phyloP scores from a whole-genome alignment of 2,113 vertebrate genomes.

The Corynorhinus townsendii region DNA sequence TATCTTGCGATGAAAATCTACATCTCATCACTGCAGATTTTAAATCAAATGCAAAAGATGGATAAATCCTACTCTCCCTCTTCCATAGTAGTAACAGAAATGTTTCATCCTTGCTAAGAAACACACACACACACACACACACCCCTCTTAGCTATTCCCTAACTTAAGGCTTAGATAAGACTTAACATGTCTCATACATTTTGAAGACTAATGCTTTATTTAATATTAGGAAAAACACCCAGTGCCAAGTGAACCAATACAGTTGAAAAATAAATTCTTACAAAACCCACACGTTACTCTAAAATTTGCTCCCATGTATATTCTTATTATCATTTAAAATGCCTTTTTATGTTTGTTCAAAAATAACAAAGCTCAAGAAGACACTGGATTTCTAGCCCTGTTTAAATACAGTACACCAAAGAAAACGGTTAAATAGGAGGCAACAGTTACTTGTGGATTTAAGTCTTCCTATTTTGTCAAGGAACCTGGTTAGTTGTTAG shows the following conservation, averaged over 20 bases:
- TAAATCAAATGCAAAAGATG: not conserved
- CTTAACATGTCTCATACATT: not conserved
- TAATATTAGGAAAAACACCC: not conserved
- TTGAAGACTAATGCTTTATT: not conserved
- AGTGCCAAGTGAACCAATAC: not conserved
- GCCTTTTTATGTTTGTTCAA: conserved; percentile 17
- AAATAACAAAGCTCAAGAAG: not conserved
- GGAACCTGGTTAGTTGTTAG: not conserved
- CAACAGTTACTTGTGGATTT: not conserved
- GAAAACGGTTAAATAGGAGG: not conserved
- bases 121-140: not conserved
- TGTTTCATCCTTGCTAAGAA: not conserved
- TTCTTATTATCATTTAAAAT: conserved; percentile 12
- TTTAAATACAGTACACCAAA: not conserved
- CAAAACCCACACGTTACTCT: not conserved
- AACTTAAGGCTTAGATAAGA: not conserved
- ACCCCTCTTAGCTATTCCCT: not conserved
- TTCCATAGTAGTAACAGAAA: not conserved
- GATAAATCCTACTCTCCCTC: not conserved
- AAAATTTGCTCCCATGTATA: not conserved
- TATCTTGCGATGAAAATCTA: not conserved
- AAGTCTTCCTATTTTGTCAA: not conserved
- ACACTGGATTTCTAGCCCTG: not conserved
- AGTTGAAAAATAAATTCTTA: not conserved
- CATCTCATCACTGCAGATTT: not conserved